Conservation (phyloP, 2,888 invertebrate genomes). For the Autographa pulchrina region DNA sequence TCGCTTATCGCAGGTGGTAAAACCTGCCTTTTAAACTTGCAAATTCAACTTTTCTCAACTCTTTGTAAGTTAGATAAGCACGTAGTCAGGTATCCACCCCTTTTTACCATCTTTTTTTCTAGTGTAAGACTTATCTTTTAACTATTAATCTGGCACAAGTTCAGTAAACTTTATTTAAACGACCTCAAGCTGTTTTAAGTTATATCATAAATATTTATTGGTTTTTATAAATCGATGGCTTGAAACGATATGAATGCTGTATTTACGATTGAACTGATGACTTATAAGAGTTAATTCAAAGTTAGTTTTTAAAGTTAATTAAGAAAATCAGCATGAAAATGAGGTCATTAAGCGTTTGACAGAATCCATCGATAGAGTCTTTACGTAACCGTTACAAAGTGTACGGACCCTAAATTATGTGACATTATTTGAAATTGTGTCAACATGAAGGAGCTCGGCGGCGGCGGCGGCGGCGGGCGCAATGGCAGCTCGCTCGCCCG, state of each 20-base stretch:
- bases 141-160: constrained; percentile 13
- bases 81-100: constrained; percentile 46
- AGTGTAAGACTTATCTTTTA: constrained; percentile 31
- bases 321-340: constrained; percentile 48
- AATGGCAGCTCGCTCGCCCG: constrained; percentile 78
- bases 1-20: constrained; percentile 61
- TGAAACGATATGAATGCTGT: constrained; percentile 10
- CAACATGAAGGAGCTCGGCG: constrained; percentile 78
- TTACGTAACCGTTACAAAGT: constrained; percentile 63
- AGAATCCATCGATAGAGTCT: constrained; percentile 55
- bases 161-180: constrained; percentile 5
- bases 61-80: constrained; percentile 58
- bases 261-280: constrained; percentile 22
- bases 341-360: constrained; percentile 44
- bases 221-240: background rate
- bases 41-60: constrained; percentile 58
- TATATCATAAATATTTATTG: background rate
- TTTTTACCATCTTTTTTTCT: constrained; percentile 32
- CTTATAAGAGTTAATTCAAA: constrained; percentile 42
- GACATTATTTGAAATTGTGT: constrained; percentile 86
- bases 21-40: constrained; percentile 57
- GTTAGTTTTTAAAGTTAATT: constrained; percentile 53
- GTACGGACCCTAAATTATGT: constrained; percentile 75
- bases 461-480: constrained; percentile 74
- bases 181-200: background rate